phyloP scores from a whole-genome alignment of 2,888 invertebrate species.

The Aspidapion aeneum region DNA sequence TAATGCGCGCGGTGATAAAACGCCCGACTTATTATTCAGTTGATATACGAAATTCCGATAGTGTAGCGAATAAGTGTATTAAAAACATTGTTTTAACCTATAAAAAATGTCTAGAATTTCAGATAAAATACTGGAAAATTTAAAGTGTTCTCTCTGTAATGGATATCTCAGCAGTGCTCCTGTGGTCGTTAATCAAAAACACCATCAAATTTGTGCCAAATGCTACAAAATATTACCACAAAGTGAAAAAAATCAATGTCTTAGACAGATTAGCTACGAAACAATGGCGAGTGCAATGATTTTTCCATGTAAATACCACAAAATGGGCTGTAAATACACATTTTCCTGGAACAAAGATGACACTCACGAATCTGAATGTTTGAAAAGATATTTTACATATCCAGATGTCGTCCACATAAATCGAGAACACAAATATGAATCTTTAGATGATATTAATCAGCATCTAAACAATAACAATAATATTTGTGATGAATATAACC shows the following conservation, averaged over 20 bases:
- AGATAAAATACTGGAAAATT: constrained; percentile 28
- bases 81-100: not conserved
- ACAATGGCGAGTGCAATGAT: constrained; percentile 30
- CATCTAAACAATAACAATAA: too few relatives aligned
- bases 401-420: constrained; percentile 13
- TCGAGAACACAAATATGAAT: not conserved
- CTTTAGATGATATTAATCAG: not conserved
- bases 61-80: not conserved
- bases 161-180: constrained; percentile 36
- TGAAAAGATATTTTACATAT: constrained; percentile 28
- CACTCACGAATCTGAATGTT: constrained; percentile 35
- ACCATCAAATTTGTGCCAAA: constrained; percentile 37
- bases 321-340: constrained; percentile 32
- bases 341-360: constrained; percentile 32
- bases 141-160: constrained; percentile 35
- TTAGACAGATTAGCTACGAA: constrained; percentile 35
- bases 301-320: constrained; percentile 37
- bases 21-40: not conserved
- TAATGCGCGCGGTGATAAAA: not conserved
- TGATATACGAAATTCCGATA: not conserved
- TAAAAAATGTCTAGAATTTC: constrained; percentile 33
- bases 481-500: too few relatives aligned
- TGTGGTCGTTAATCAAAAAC: constrained; percentile 26
- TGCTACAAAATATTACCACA: constrained; percentile 37
- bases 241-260: constrained; percentile 31